Evolutionary conservation across 2,888 invertebrate species (phyloP), one percentile per base, ranked within the genome.

Genomic region (Melitaea athalia): DNA sequence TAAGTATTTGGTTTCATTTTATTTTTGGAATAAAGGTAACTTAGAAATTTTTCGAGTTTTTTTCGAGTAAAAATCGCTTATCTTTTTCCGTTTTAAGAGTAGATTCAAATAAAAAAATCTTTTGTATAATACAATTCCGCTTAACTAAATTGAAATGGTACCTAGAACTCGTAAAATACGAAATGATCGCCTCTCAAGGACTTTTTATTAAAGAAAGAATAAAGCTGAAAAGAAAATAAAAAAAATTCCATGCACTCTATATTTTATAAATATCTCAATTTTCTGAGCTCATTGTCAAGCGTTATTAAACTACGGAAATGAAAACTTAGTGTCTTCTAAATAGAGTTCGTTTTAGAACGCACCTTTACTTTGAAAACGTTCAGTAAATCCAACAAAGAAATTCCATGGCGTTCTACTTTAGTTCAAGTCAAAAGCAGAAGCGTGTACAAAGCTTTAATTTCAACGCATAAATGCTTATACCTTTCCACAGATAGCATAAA

Each of bases 251-350:
- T 45, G 61, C 59, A 64, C 60, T 59, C 49, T 31, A 45, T 62
- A 70, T 67, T 64, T 70, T 52, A 59, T 57, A 61, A 59, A 67
- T 61, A 64, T 70, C 67, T 70, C 53, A 61, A 64, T 62, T 67
- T 50, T 67, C 55, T 7, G 11, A 38, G 38, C 15, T 53, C 38
- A 59, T 61, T 70, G 55, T 64, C 55, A 38, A 47, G 49, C 55
- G 12, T 33, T 55, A 38, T 31, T 55, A 38, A 14, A 17, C 31
- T 24, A 38, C 12, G 43, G 49, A 38, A 64, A 53, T 55, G 24
- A 50, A 42, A 57, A 64, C 55, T 57, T 53, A 60, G 38, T 11
- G 0, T 3, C 10, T 3, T 11, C 1, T 15, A 4, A 17, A 55
- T 68, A 55, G 10, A 31, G 64, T 64, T 61, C 55, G 59, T 47